These are phyloP conservation scores for Ectemnius continuus DNA, from an alignment of 2,888 invertebrate genomes.

Conservation along the genomic window DNA sequence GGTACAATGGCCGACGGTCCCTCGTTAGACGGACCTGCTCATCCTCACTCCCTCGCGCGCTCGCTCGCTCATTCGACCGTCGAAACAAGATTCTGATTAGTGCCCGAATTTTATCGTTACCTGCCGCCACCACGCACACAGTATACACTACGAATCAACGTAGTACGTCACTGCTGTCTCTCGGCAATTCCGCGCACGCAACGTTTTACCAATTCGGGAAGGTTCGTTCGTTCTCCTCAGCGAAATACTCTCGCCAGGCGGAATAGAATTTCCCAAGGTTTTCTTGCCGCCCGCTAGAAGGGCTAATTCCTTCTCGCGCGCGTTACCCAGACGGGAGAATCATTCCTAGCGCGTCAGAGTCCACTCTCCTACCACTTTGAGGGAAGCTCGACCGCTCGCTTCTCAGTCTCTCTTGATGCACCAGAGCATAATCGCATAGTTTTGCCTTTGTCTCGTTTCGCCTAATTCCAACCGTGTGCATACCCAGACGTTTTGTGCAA, in stretches of 20 bases:
- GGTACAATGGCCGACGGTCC: conserved; percentile 71
- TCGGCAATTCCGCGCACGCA: neutral
- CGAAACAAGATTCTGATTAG: conserved; percentile 74
- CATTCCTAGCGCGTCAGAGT: too few relatives aligned
- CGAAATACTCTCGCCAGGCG: too few relatives aligned
- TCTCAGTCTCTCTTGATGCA: neutral
- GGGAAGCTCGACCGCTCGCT: too few relatives aligned
- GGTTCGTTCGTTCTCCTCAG: too few relatives aligned
- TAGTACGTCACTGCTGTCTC: neutral
- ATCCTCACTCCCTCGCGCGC: too few relatives aligned
- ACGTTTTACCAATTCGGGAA: neutral
- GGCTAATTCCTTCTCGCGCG: too few relatives aligned
- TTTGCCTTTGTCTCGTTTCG: conserved; percentile 31
- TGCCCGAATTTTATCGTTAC: conserved; percentile 71
- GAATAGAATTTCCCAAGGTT: too few relatives aligned
- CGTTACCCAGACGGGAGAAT: too few relatives aligned
- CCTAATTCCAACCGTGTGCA: conserved; percentile 26
- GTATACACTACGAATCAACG: too few relatives aligned
- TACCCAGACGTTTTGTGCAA: neutral
- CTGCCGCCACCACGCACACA: conserved; percentile 15
- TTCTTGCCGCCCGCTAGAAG: too few relatives aligned
- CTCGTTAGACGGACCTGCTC: conserved; percentile 60
- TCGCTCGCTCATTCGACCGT: conserved; percentile 26
- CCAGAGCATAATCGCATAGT: conserved; percentile 28
- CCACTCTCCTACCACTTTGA: too few relatives aligned